Base-by-base conservation (phyloP, 2,113 vertebrate genomes). In the Telmatochromis bifrenatus region DNA sequence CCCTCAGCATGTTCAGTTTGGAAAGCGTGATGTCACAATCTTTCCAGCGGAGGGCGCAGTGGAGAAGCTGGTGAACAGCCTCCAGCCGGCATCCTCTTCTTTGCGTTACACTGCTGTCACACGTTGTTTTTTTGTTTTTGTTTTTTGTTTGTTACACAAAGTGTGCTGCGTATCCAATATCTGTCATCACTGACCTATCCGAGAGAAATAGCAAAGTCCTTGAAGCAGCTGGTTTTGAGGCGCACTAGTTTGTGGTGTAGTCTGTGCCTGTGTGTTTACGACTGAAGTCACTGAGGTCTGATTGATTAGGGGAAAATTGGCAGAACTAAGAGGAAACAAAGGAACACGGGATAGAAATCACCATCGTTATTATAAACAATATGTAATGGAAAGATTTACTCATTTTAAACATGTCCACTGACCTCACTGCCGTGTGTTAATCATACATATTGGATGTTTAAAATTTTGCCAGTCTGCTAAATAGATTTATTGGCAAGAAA, bases 11-110 rank as follows among this genome's bases (percentile, higher is more conserved):
- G 39, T 55, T 68, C 83, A 2, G 11, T 6, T 19, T n/a, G 39
- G 33, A 79, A 83, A 65, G 11, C 17, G 85, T 85, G 28, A 5
- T 84, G 82, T 4, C 65, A 2, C 70, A 10, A 17, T 83, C 12
- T 55, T 68, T 15, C 95, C 96, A 85, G 56, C 15, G 4, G 95
- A 84, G 93, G 96, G 92, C 93, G 93, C 89, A 86, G 62, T 58
- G 10, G 83, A 89, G 87, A 86, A 82, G 89, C 85, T 51, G 49
- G 19, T 10, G 13, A 23, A 3, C 80, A 39, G 84, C 49, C 15
- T 60, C 7, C 7, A 23, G 15, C 15, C 6, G 42, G 70, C 68
- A 28, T 75, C 85, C 75, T 60, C 45, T 79, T 85, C 49, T 75
- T 80, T 79, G 82, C 28, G 79, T 77, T 47, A 35, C 80, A 77